phyloP scores from a whole-genome alignment of 2,888 invertebrate genomes.

The Allolobophora icterica region DNA sequence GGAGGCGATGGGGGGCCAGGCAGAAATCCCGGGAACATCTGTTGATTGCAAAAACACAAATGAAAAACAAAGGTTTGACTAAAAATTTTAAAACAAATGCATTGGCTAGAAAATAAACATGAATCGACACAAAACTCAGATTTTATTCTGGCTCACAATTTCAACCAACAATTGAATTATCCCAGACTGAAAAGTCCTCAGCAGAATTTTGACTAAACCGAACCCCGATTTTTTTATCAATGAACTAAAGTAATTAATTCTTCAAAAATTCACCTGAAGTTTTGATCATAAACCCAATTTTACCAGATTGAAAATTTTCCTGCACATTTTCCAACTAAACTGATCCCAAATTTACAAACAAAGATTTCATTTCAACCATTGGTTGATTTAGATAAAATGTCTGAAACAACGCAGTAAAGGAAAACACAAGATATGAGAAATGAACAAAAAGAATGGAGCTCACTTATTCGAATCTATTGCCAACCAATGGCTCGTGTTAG shows the following conservation, averaged over 20 bases:
- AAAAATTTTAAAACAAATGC: neutral
- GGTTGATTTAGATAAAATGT: neutral
- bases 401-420: neutral
- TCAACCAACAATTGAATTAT: neutral
- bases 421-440: neutral
- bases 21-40: constrained; percentile 5
- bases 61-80: neutral
- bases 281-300: neutral
- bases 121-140: neutral
- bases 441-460: neutral
- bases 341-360: neutral
- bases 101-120: too few relatives aligned
- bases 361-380: neutral
- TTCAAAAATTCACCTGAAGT: neutral
- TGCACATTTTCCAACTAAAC: neutral
- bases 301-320: neutral
- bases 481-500: neutral
- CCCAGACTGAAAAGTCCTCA: neutral
- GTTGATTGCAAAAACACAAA: neutral
- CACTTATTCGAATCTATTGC: neutral
- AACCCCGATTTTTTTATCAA: too few relatives aligned
- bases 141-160: neutral
- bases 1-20: neutral
- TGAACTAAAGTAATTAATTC: neutral
- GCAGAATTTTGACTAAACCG: too few relatives aligned